Base-by-base conservation (phyloP, 2,113 vertebrate species). In the Scopus umbretta region DNA sequence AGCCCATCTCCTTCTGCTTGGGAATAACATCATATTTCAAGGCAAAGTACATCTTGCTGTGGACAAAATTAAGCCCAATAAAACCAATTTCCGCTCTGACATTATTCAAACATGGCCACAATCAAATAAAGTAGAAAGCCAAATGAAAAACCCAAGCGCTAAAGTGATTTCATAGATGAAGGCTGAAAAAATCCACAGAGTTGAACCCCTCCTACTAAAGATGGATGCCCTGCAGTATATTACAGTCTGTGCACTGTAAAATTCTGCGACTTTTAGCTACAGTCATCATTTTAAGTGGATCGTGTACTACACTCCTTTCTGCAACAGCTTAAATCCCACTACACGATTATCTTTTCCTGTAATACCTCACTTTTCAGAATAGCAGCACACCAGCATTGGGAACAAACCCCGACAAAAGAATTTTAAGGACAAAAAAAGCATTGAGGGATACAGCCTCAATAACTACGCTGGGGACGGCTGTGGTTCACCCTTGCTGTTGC, bases 41-140 rank as follows among this genome's bases (percentile, higher is more conserved):
- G 62, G 58, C 86, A 91, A 81, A 0, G 5, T 65, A 80, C 80
- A 84, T 95, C 88, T 91, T 86, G 27, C 86, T 72, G 58, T 66
- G 76, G 91, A 95, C 76, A 87, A 97, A 95, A 95, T 94, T 93
- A 96, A 94, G 92, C 79, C 56, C 2, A 95, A 86, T 94, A 90
- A 92, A 95, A 89, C 61, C 68, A 84, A 92, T 94, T 91, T 95
- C 94, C 40, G 10, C 49, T 79, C 94, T 75, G 70, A 75, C 76
- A 73, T 96, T 93, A 95, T 71, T 96, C 71, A 94, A 94, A 94
- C 74, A 50, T 11, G 53, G 42, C 82, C 96, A 95, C 95, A 88
- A 92, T 84, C 86, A 89, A 90, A 93, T 49, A 71, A 30, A 94
- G 49, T 26, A 88, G 80, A 82, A 92, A 95, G 73, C 21, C 86